A percentile compares a stretch with the other conserved stretches of the same genome.
These are phyloP conservation scores for Aphaenogaster rudis DNA, from an alignment of 1,140 invertebrate species.

Conservation along the genomic window DNA sequence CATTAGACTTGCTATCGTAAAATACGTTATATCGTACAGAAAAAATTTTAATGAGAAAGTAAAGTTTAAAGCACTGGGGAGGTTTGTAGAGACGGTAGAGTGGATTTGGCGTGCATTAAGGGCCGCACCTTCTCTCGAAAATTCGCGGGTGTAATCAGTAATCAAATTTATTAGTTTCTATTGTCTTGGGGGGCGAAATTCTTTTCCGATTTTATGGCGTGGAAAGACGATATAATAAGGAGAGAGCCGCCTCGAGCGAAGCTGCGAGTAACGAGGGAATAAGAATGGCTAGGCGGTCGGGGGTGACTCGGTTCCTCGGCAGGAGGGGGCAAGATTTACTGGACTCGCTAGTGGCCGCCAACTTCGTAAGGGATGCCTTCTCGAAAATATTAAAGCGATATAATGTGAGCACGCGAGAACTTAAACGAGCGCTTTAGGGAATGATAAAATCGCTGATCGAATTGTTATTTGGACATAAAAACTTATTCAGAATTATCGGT, in stretches of 20 bases:
- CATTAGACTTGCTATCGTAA: conserved; percentile 21
- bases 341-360: conserved; percentile 84
- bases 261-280: conserved; percentile 87
- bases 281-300: conserved; percentile 83
- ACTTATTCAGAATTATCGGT: neutral
- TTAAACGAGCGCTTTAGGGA: conserved; percentile 49
- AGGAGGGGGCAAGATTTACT: conserved; percentile 84
- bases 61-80: conserved; percentile 44
- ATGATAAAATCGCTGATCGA: neutral
- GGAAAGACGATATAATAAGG: conserved; percentile 88
- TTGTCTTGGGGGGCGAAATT: conserved; percentile 86
- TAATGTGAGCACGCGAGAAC: conserved; percentile 70
- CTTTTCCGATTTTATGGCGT: conserved; percentile 87
- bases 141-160: conserved; percentile 85
- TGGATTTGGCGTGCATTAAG: conserved; percentile 45
- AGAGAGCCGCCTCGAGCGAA: conserved; percentile 84
- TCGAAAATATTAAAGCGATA: conserved; percentile 85
- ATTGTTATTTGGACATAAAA: neutral
- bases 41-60: conserved; percentile 52
- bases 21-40: conserved; percentile 29
- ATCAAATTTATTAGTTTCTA: conserved; percentile 88
- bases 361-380: conserved; percentile 81
- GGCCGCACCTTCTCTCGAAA: conserved; percentile 63
- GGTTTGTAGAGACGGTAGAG: conserved; percentile 35
- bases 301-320: conserved; percentile 48